These are phyloP conservation scores for Manduca sexta DNA, from an alignment of 1,140 invertebrate species.

Conservation along the genomic window DNA sequence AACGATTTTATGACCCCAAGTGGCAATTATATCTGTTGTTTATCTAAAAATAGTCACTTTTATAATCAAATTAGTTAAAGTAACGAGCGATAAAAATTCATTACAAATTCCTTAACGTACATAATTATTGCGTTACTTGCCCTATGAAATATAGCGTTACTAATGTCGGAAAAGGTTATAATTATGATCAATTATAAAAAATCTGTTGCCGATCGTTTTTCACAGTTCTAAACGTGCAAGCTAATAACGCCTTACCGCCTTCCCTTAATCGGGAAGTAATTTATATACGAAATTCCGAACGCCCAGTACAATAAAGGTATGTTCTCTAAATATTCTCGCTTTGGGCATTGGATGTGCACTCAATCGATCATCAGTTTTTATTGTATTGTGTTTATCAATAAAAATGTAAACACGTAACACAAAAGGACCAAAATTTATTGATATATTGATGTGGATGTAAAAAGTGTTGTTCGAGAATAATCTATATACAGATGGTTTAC, in stretches of 20 bases:
- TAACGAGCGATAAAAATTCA: slow-evolving; percentile 40
- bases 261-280: slow-evolving; percentile 55
- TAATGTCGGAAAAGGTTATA: slow-evolving; percentile 22
- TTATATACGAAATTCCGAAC: slow-evolving; percentile 57
- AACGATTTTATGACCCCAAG: slow-evolving; percentile 28
- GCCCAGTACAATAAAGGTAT: slow-evolving; percentile 45
- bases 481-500: background rate
- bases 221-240: slow-evolving; percentile 25
- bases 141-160: slow-evolving; percentile 16
- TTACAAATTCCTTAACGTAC: slow-evolving; percentile 32
- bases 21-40: slow-evolving; percentile 39
- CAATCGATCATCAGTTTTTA: slow-evolving; percentile 58
- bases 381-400: slow-evolving; percentile 52
- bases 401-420: slow-evolving; percentile 34
- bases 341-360: slow-evolving; percentile 35
- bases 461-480: background rate
- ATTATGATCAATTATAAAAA: slow-evolving; percentile 26
- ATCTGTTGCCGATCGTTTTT: slow-evolving; percentile 13
- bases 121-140: slow-evolving; percentile 35
- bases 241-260: slow-evolving; percentile 51
- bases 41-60: slow-evolving; percentile 19
- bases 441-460: slow-evolving; percentile 5
- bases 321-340: slow-evolving; percentile 53
- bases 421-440: slow-evolving; percentile 23
- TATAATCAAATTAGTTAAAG: slow-evolving; percentile 36